These are phyloP conservation scores for Spheniscus mendiculus DNA, from an alignment of 2,113 vertebrate species.

Conservation along the genomic window DNA sequence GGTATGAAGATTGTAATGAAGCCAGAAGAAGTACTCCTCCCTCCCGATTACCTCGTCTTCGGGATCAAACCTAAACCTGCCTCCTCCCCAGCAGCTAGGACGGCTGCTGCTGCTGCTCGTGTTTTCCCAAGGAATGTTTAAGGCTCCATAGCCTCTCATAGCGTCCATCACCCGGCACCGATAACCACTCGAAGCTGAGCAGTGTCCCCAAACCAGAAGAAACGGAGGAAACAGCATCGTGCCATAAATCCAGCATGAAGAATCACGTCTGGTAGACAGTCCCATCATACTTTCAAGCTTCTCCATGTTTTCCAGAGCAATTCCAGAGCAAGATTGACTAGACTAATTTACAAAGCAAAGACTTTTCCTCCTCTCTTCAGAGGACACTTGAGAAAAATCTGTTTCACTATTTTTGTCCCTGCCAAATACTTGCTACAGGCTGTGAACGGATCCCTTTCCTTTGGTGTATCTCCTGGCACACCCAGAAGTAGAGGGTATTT, in stretches of 20 bases:
- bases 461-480: not conserved
- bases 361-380: not conserved
- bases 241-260: not conserved
- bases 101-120: not conserved
- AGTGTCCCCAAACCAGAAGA: not conserved
- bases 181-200: not conserved
- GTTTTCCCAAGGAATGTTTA: not conserved
- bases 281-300: not conserved
- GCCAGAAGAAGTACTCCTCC: not conserved
- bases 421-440: not conserved
- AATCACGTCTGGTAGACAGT: not conserved
- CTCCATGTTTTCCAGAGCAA: not conserved
- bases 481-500: not conserved
- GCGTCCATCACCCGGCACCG: not conserved
- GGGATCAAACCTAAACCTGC: not conserved
- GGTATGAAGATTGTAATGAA: not conserved
- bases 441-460: not conserved
- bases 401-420: not conserved
- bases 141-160: not conserved
- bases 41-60: not conserved
- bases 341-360: not conserved
- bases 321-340: not conserved
- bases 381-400: not conserved
- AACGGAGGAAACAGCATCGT: accelerated
- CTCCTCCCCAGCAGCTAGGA: not conserved